Evolutionary conservation across 1,140 invertebrate genomes (phyloP).

Genomic region (Meloidogyne floridensis): DNA sequence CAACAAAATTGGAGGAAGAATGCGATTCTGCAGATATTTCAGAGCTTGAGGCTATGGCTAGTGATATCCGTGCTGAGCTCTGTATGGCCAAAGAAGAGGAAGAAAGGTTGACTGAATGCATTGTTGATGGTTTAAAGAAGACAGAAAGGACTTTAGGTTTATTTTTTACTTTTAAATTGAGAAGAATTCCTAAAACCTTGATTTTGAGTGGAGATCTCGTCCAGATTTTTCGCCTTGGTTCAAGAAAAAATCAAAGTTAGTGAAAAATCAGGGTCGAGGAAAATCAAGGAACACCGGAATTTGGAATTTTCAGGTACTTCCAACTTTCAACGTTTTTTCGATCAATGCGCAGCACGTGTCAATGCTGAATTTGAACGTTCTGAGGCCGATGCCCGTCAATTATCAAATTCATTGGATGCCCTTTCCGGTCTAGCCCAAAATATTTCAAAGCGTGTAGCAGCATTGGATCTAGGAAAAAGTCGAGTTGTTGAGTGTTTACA

Average conservation of each 20-base stretch:
- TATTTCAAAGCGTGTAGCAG: slow-evolving; percentile 71
- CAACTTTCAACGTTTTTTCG: slow-evolving; percentile 50
- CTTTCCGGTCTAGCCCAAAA: slow-evolving; percentile 60
- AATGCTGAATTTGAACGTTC: slow-evolving; percentile 51
- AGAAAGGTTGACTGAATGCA: not conserved
- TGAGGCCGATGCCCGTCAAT: slow-evolving; percentile 47
- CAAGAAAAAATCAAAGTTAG: too few species aligned
- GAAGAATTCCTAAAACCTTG: not conserved
- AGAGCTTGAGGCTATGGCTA: not conserved
- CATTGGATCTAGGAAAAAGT: slow-evolving; percentile 88
- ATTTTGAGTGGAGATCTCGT: too few species aligned
- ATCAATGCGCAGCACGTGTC: slow-evolving; percentile 56
- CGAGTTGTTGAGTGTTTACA: slow-evolving; percentile 90
- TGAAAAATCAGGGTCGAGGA: too few species aligned
- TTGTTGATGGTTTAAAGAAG: not conserved
- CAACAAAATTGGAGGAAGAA: not conserved
- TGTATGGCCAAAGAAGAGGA: not conserved
- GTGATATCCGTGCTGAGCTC: not conserved
- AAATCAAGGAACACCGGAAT: too few species aligned
- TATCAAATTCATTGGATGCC: slow-evolving; percentile 50
- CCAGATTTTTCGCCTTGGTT: too few species aligned
- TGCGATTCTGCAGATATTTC: not conserved
- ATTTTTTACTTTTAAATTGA: not conserved
- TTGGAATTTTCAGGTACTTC: slow-evolving; percentile 39
- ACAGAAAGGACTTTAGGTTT: not conserved